Percentiles rank a stretch among this genome's conserved stretches.
Evolutionary conservation across 2,797 vertebrate genomes (phyloP).

Genomic region (Podargus strigoides): DNA sequence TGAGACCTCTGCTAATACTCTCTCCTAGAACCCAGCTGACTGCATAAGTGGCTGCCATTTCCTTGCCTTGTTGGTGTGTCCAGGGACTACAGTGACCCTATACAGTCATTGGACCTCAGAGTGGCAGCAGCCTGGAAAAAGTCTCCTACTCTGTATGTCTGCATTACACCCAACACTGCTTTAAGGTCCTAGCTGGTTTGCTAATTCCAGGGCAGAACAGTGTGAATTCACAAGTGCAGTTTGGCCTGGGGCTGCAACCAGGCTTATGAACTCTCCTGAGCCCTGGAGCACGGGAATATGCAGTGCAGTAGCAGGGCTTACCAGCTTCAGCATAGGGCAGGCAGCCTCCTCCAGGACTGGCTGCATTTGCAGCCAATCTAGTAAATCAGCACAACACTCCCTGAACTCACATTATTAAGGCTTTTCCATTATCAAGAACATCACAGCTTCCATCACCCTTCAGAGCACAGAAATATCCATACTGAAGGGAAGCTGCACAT

Average conservation of each 20-base stretch:
- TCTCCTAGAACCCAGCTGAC: not conserved
- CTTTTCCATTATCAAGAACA: slow-evolving; percentile 28
- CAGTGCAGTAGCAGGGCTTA: not conserved
- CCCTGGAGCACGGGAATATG: too few species aligned
- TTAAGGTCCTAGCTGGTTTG: not conserved
- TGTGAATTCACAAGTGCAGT: not conserved
- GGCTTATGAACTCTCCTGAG: not conserved
- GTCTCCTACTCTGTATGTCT: not conserved
- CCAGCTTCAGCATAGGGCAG: not conserved
- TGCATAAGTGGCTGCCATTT: not conserved
- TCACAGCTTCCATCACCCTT: not conserved
- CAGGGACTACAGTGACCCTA: not conserved
- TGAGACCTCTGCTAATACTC: not conserved
- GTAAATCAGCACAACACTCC: not conserved
- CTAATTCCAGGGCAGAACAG: not conserved
- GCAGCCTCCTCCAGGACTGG: not conserved
- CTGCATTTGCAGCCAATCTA: not conserved
- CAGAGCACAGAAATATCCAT: not conserved
- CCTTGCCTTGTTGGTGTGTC: not conserved
- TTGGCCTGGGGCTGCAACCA: not conserved
- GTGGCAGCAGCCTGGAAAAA: not conserved
- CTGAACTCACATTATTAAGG: not conserved
- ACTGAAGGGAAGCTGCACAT: not conserved
- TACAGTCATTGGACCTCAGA: not conserved
- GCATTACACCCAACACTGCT: not conserved